Evolutionary conservation across 1,140 invertebrate genomes (phyloP), one percentile per base, ranked within the genome.

Genomic region (Phenacoccus solenopsis): DNA sequence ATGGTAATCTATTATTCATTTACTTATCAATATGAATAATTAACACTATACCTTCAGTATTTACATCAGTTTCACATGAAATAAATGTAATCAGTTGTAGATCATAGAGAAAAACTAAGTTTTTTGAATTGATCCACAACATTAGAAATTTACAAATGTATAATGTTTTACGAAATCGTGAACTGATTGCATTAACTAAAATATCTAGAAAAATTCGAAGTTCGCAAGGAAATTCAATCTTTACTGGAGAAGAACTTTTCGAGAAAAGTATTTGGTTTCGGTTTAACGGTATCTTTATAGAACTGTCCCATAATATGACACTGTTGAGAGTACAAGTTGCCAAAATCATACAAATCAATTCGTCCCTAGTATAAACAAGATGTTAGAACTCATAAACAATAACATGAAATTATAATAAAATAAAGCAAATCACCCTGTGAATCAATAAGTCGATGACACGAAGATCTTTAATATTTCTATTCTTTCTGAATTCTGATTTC

Each of bases 211-310:
- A n/a, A n/a, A n/a, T n/a, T n/a, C n/a, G n/a, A n/a, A n/a, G n/a
- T n/a, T n/a, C n/a, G n/a, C n/a, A n/a, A n/a, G n/a, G n/a, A n/a
- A n/a, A n/a, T 49, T 49, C 20, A 49, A 49, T 49, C 38, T 9
- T 10, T 10, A n/a, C 5, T 9, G 20, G 38, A 49, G 16, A 49
- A 49, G 38, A 98, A 98, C 81, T 96, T 96, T 0, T 89, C 90
- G n/a, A 98, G 80, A 79, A 98, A 98, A 81, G 94, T 91, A 74
- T 86, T 87, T 28, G 93, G 92, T 79, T 93, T 93, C 7, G 87
- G 87, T 74, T 93, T 88, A 69, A 84, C 81, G 0, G 90, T 90
- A 67, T 94, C 90, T 77, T 90, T 88, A 80, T 94, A 96, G 75
- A 87, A 94, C 71, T 80, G 76, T 9, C 38, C 38, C 93, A 96